Evolutionary conservation across 2,113 vertebrate species (phyloP).

Genomic region (Acrocephalus kingi): DNA sequence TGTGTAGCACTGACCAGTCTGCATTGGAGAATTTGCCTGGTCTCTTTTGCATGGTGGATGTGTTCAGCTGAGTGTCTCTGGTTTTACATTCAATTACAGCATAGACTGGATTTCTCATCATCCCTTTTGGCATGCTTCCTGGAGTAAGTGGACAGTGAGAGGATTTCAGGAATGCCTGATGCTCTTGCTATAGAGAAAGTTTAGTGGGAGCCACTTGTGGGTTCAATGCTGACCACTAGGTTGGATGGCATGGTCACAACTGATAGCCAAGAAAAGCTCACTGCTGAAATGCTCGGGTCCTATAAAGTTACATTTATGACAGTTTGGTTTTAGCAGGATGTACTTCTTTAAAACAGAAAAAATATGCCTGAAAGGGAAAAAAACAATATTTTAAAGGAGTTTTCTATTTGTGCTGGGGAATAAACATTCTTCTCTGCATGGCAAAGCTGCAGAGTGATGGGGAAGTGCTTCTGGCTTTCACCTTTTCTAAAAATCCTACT

Average conservation of each 20-base stretch:
- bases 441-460: background rate
- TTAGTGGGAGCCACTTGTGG: slow-evolving; percentile 49
- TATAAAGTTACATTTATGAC: slow-evolving; percentile 12
- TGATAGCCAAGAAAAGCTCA: slow-evolving; percentile 59
- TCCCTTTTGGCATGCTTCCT: slow-evolving; percentile 21
- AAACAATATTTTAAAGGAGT: background rate
- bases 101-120: slow-evolving; percentile 11
- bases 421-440: background rate
- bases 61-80: background rate
- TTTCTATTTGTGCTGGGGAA: background rate
- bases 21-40: background rate
- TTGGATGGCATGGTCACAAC: background rate
- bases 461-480: slow-evolving; percentile 23
- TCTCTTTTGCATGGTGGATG: background rate
- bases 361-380: slow-evolving; percentile 11
- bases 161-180: slow-evolving; percentile 23
- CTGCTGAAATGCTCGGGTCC: slow-evolving; percentile 43
- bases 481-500: background rate
- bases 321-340: slow-evolving; percentile 45
- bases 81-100: background rate
- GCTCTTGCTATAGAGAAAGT: slow-evolving; percentile 33
- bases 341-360: slow-evolving; percentile 43
- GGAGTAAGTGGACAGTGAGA: background rate
- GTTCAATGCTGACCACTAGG: slow-evolving; percentile 1
- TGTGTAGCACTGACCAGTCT: background rate